Conservation (phyloP, 2,888 invertebrate genomes). For the Calliopum simillimum region DNA sequence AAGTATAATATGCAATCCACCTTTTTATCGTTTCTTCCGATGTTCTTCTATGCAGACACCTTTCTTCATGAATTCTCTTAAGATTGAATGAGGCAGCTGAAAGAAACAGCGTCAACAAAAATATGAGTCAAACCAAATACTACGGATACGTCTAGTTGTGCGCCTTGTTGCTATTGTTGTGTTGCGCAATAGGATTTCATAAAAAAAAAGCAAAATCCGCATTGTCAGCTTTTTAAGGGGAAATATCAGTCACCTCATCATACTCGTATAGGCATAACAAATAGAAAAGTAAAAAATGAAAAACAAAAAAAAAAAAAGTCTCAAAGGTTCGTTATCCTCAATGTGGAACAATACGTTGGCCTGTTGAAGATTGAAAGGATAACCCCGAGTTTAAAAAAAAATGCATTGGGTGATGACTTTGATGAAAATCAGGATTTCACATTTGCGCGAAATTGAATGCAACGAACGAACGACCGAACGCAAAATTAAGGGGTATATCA, state of each 20-base stretch:
- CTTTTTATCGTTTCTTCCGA: neutral
- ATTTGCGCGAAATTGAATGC: slow-evolving; percentile 14
- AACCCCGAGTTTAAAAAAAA: slow-evolving; percentile 25
- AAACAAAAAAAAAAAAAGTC: neutral
- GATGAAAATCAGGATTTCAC: slow-evolving; percentile 30
- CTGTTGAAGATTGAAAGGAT: slow-evolving; percentile 22
- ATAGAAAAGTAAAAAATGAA: neutral
- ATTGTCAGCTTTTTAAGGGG: neutral
- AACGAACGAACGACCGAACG: neutral
- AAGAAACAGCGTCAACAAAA: neutral
- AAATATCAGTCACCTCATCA: neutral
- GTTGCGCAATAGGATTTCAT: neutral
- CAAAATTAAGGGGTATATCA: slow-evolving; percentile 12
- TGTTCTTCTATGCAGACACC: neutral
- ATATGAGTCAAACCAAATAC: too few relatives aligned
- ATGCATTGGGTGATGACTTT: slow-evolving; percentile 38
- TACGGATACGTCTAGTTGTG: neutral
- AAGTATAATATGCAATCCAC: too few relatives aligned
- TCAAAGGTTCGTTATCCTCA: slow-evolving; percentile 34
- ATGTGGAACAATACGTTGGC: slow-evolving; percentile 14
- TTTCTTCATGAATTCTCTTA: neutral
- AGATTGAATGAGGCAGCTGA: slow-evolving; percentile 20
- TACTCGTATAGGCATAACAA: neutral
- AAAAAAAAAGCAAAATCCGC: neutral
- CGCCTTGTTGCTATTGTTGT: too few relatives aligned